Base-by-base conservation (phyloP, 2,888 invertebrate genomes). In the Eupithecia abbreviata region DNA sequence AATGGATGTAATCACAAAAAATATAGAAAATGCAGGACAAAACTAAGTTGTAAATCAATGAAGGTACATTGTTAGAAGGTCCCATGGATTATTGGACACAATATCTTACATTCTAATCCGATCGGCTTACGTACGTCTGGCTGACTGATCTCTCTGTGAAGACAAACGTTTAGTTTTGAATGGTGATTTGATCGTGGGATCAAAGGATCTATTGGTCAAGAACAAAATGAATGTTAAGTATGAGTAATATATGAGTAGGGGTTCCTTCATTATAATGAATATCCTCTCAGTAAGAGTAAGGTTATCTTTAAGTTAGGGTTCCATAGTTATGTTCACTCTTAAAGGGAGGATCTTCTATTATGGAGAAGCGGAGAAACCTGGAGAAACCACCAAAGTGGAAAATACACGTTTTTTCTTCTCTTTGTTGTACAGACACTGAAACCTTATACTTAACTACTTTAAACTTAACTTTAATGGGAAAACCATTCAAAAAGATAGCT, bases 71-170 rank as follows among this genome's bases (percentile, higher is more conserved):
- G 88, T 86, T 76, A 79, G 81, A 85, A 83, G 75, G 71, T 76
- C 71, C 73, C 87, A 86, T 88, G 91, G 90, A 91, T 92, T 90
- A 73, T 85, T 85, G 84, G 77, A 83, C 88, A 91, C 91, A 92
- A 91, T 89, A 89, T 87, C 85, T 88, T 89, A 91, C 90, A 90
- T 87, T 88, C 89, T 90, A 92, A 93, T 92, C 90, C 90, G 91
- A 91, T 93, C 93, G 92, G 86, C 89, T 90, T 88, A 86, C 85
- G 86, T 88, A 86, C 85, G 86, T 90, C 87, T 84, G 78, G 84
- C 84, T 85, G 85, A 86, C 85, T 87, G 86, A 87, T 84, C 86
- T 80, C 65, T 73, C 86, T 84, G 86, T 90, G 87, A 89, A 89
- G 87, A 91, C 89, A 89, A 88, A 66, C 71, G 58, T 75, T 84